Conservation (phyloP, 2,888 invertebrate species). For the Bhutanitis thaidina region DNA sequence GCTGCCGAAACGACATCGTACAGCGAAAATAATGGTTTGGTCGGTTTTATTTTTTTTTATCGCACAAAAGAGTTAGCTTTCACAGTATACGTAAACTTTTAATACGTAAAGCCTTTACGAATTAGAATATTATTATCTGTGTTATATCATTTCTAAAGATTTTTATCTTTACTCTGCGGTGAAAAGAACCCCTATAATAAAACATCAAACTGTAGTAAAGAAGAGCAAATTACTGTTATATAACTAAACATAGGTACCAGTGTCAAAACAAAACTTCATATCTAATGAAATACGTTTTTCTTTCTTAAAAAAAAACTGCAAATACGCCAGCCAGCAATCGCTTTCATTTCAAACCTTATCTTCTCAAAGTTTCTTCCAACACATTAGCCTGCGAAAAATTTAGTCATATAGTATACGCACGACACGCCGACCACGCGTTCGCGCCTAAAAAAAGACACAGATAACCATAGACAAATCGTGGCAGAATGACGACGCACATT, state of each 20-base stretch:
- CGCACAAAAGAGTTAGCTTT: conserved; percentile 25
- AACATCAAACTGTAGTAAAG: too few species aligned
- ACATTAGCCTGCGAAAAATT: conserved; percentile 65
- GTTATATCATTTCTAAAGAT: too few species aligned
- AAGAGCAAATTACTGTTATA: too few species aligned
- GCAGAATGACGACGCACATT: conserved; percentile 58
- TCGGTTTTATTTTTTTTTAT: conserved; percentile 44
- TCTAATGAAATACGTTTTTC: too few species aligned
- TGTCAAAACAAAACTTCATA: too few species aligned
- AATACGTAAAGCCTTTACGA: neutral
- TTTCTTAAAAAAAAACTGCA: neutral
- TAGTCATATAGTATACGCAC: conserved; percentile 71
- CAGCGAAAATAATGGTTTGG: conserved; percentile 50
- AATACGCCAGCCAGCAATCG: conserved; percentile 45
- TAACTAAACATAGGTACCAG: too few species aligned
- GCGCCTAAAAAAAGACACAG: conserved; percentile 59
- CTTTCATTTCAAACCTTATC: conserved; percentile 60
- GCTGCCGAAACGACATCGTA: conserved; percentile 44
- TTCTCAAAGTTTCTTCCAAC: conserved; percentile 62
- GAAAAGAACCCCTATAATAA: too few species aligned
- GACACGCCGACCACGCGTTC: conserved; percentile 52
- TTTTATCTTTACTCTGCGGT: too few species aligned
- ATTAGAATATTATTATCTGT: too few species aligned
- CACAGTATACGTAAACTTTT: conserved; percentile 17
- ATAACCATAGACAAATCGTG: conserved; percentile 78